Evolutionary conservation across 2,888 invertebrate genomes (phyloP), one percentile per base, ranked within the genome.

Genomic region (Lapara coniferarum): DNA sequence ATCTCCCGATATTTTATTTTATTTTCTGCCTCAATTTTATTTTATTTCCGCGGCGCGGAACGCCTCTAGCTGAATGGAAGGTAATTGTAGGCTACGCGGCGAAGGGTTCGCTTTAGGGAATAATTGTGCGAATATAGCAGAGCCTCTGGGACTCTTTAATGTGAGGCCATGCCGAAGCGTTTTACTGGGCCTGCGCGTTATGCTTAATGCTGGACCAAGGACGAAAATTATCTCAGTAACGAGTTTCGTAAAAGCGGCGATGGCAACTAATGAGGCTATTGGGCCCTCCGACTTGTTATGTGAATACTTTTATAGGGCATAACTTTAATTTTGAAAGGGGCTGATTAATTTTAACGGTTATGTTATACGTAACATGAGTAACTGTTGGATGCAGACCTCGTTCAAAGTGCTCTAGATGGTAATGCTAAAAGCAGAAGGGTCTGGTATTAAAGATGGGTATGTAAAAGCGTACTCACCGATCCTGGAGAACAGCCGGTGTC

Each of bases 31-130:
- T 88, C 89, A 88, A 91, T 90, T 91, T 89, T 85, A 88, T 89
- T 90, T 91, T 89, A 90, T 89, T 89, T 85, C 83, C 86, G 72
- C 71, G 77, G 80, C 82, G 82, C 82, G 81, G 77, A 85, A 81
- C 81, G 90, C 87, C 88, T 87, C 88, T 87, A 87, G 89, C 89
- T 85, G 86, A 90, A 91, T 90, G 90, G 88, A 84, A 85, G 91
- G 92, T 93, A 92, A 93, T 93, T 93, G 93, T 89, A 90, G 91
- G 88, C 87, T 89, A 82, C 86, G 84, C 82, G 79, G 79, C 81
- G 85, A 89, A 91, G 90, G 92, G 90, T 91, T 88, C 88, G 87
- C 92, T 92, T 89, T 85, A 81, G 92, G 91, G 91, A 93, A 91
- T 93, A 93, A 93, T 92, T 92, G 91, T 89, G 80, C 84, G 88